Conservation (phyloP, 1,140 invertebrate species). For the Zaprionus nigranus region DNA sequence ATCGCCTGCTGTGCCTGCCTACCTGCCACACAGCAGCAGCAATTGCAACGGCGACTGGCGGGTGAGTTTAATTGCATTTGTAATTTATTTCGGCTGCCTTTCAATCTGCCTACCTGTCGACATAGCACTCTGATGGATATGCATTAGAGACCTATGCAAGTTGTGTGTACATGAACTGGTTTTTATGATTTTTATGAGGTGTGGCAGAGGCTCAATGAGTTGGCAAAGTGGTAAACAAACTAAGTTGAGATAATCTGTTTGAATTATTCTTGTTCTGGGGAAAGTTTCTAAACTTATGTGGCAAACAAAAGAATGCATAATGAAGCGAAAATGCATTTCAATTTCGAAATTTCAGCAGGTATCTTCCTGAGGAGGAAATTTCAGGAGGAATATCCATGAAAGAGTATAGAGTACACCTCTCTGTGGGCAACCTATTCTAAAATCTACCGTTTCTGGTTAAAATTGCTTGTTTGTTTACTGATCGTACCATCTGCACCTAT, state of each 20-base stretch:
- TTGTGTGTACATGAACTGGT: background rate
- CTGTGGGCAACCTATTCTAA: too few relatives aligned
- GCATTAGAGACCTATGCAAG: background rate
- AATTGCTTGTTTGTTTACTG: too few relatives aligned
- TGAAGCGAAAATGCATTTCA: too few relatives aligned
- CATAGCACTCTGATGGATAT: conserved; percentile 7
- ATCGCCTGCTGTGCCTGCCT: conserved; percentile 17
- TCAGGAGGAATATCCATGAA: too few relatives aligned
- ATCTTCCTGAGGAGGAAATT: too few relatives aligned
- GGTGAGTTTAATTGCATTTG: conserved; percentile 43
- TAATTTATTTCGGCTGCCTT: conserved; percentile 28
- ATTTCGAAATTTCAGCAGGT: too few relatives aligned
- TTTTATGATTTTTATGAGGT: background rate
- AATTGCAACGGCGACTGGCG: conserved; percentile 26
- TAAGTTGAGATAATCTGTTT: background rate
- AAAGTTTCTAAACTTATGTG: too few relatives aligned
- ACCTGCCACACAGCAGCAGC: conserved; percentile 4
- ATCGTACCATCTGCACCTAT: background rate
- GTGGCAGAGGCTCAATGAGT: background rate
- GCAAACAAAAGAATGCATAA: too few relatives aligned
- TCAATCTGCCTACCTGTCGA: conserved; percentile 6
- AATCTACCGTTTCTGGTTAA: too few relatives aligned
- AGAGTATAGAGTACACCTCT: too few relatives aligned
- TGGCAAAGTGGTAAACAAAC: background rate
- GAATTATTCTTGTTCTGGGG: too few relatives aligned